Evolutionary conservation across 1,140 invertebrate species (phyloP).

Genomic region (Epicauta chinensis): DNA sequence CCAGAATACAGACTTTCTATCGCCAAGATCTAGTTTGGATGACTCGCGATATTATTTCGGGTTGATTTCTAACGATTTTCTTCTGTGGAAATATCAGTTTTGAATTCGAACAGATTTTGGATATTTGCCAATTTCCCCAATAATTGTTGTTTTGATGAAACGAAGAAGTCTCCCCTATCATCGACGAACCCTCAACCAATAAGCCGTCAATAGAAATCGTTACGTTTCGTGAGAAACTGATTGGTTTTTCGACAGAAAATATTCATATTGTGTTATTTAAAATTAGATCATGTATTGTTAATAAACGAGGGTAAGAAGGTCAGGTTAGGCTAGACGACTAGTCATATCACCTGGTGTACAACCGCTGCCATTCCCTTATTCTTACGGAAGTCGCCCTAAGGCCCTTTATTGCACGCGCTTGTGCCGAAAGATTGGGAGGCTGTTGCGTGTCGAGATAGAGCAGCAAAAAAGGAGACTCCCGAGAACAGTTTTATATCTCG

Average conservation of each 20-base stretch:
- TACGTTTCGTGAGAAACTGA: conserved; percentile 24
- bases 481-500: conserved; percentile 20
- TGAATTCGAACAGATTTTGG: too few species aligned
- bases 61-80: too few species aligned
- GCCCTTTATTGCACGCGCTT: conserved; percentile 4
- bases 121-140: too few species aligned
- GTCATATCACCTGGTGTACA: conserved; percentile 17
- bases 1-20: conserved; percentile 9
- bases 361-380: conserved; percentile 1
- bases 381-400: conserved; percentile 14
- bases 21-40: conserved; percentile 19
- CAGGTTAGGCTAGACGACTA: conserved; percentile 21
- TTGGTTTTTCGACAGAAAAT: conserved; percentile 20
- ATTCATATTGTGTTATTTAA: conserved; percentile 33
- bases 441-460: background rate
- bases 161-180: background rate
- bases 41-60: too few species aligned
- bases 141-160: too few species aligned
- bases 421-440: conserved; percentile 1
- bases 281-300: conserved; percentile 36
- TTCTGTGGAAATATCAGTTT: too few species aligned
- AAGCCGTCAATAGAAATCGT: too few species aligned
- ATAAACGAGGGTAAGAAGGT: conserved; percentile 24
- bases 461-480: conserved; percentile 9
- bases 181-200: too few species aligned